Base-by-base conservation (phyloP, 2,113 vertebrate genomes). In the Thinocorus orbignyianus region DNA sequence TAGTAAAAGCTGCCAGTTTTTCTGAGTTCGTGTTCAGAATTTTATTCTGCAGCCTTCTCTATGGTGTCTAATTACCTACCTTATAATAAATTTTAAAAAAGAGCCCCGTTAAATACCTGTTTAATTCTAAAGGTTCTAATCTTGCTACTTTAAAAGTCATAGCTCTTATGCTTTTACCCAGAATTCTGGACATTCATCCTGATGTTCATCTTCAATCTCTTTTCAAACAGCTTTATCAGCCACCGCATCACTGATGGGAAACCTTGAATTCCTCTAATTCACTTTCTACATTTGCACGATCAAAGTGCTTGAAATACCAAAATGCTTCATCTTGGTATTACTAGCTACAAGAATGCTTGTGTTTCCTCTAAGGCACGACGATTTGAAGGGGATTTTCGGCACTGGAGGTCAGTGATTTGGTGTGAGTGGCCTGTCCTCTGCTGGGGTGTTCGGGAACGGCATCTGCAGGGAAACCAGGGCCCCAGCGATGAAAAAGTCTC, bases 351-450 rank as follows among this genome's bases (percentile, higher is more conserved):
- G 26, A 70, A 44, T 8, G 6, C 11, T 30, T 62, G 7, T 24
- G 9, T 73, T 93, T 84, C 61, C 61, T 76, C 26, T 25, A 19
- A 52, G 23, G 65, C 39, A 46, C 52, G 13, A 13, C 37, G 11
- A 54, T 60, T 6, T 3, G 17, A 33, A 61, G n/a, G 71, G 68
- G n/a, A 54, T 73, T 88, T 95, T 62, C 23, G 1, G 42, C 7
- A 7, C 16, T 2, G 9, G 28, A 78, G 83, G 80, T 91, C 42
- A 28, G 42, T 10, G 80, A 55, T 96, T 96, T 81, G 87, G 24
- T 94, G 31, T 81, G 94, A 82, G 58, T 16, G 86, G 88, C 89
- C 95, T 96, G 97, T 78, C 97, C 95, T 95, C 97, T 97, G 90
- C 94, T 96, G 97, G 97, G 92, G 46, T 84, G n/a, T 79, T 95